Conservation (phyloP, 2,113 vertebrate genomes). For the Mesoclemmys tuberculata region DNA sequence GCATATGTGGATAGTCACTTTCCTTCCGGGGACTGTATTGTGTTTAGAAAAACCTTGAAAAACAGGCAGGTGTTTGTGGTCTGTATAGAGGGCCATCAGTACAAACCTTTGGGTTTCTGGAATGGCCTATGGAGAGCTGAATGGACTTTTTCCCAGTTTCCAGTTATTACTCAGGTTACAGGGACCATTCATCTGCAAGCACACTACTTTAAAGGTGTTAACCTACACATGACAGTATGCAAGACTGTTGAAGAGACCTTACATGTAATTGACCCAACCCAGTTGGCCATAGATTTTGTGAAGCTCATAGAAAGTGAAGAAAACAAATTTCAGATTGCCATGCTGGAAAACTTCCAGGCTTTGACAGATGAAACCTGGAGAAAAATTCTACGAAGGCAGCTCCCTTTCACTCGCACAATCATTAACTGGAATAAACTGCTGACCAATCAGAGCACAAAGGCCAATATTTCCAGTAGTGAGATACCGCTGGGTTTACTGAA, state of each 20-base stretch:
- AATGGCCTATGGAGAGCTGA: conserved; percentile 67
- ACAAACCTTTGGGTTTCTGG: conserved; percentile 20
- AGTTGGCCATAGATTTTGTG: conserved; percentile 65
- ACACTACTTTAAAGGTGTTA: conserved; percentile 47
- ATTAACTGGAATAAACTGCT: conserved; percentile 68
- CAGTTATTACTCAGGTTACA: conserved; percentile 30
- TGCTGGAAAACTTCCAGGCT: conserved; percentile 68
- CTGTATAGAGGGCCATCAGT: conserved; percentile 49
- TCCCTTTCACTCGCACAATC: conserved; percentile 56
- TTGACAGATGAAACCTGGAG: conserved; percentile 54
- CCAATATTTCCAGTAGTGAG: not conserved
- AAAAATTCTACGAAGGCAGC: conserved; percentile 54
- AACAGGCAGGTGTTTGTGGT: conserved; percentile 38
- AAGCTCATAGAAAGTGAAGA: conserved; percentile 73
- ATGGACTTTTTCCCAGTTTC: conserved; percentile 56
- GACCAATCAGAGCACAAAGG: not conserved
- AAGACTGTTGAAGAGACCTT: conserved; percentile 49
- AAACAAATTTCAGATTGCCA: conserved; percentile 60
- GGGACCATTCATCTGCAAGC: conserved; percentile 56
- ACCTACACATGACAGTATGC: conserved; percentile 50
- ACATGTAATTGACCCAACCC: conserved; percentile 66
- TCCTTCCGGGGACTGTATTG: not conserved
- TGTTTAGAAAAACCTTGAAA: conserved; percentile 45
- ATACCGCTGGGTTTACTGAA: not conserved
- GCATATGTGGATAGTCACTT: not conserved